These are phyloP conservation scores for Cryptotermes secundus DNA, from an alignment of 1,140 invertebrate species.

Conservation along the genomic window DNA sequence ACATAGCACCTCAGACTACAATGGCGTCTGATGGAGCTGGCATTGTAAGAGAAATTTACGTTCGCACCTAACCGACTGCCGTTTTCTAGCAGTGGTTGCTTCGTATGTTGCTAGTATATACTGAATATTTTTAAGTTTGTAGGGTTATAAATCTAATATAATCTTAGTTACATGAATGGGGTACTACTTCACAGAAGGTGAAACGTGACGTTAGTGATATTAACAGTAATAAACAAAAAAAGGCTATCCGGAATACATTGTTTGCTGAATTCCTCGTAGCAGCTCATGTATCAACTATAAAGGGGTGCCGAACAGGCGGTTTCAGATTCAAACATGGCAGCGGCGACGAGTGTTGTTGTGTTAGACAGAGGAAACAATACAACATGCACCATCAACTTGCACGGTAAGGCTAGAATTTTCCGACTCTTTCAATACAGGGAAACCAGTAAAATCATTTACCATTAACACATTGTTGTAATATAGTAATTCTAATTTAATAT, in stretches of 20 bases:
- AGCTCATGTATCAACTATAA: slow-evolving; percentile 27
- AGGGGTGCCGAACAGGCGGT: slow-evolving; percentile 36
- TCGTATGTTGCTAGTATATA: background rate
- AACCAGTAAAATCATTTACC: background rate
- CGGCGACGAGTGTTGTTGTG: slow-evolving; percentile 87
- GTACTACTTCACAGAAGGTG: background rate
- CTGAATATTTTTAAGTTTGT: background rate
- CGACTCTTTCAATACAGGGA: background rate
- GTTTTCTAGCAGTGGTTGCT: background rate
- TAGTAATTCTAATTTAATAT: slow-evolving; percentile 22
- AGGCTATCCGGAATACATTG: background rate
- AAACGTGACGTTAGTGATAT: too few relatives aligned
- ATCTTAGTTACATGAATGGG: background rate
- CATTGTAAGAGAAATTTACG: slow-evolving; percentile 27
- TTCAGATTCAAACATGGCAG: slow-evolving; percentile 67
- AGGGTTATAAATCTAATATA: background rate
- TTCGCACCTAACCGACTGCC: background rate
- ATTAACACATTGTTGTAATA: background rate
- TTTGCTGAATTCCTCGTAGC: slow-evolving; percentile 25
- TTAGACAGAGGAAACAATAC: slow-evolving; percentile 93
- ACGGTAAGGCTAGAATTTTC: slow-evolving; percentile 66
- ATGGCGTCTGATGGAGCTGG: slow-evolving; percentile 23
- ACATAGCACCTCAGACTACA: slow-evolving; percentile 30
- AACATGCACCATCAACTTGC: slow-evolving; percentile 91
- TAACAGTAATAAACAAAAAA: background rate